Base-by-base conservation (phyloP, 2,888 invertebrate species). In the Heliconius erato region DNA sequence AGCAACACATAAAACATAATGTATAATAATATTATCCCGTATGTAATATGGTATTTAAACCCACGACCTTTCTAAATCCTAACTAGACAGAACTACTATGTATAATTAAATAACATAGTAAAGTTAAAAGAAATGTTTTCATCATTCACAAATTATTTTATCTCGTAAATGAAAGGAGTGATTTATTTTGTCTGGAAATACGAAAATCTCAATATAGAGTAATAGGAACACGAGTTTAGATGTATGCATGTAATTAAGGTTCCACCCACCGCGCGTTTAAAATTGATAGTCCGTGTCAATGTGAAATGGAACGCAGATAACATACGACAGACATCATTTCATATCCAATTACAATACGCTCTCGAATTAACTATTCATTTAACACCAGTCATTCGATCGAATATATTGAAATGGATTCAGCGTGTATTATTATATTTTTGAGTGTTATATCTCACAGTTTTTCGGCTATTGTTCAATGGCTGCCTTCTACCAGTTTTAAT, bases 401-500 rank as follows among this genome's bases (percentile, higher is more conserved):
- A 82, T 74, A 83, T 83, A 74, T 76, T 77, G 81, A 80, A 84
- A 87, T 88, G 88, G 79, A 72, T 44, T 77, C 44, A 32, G 65
- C 12, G 19, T 44, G 72, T 35, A 14, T 81, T 79, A 65, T 71
- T 80, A 84, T 86, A 82, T 63, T 89, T 49, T 71, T 89, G 26
- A 82, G 81, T 65, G 82, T 89, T 26, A 84, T 89, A 69, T 85
- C 89, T 82, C 81, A 89, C 67, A 86, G 90, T 81, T 89, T 89
- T 35, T 86, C 92, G 32, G 85, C 91, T 40, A 86, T 89, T 76
- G 95, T 95, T 19, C 92, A 90, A 87, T 95, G 94, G 94, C 85
- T 92, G 69, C 94, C 94, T 4, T 93, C 92, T 82, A 89, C 91
- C 23, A 93, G 91, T 84, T 94, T 95, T 85, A 92, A 93, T 84